Conservation (phyloP, 1,140 invertebrate genomes). For the Ceratosolen solmsi region DNA sequence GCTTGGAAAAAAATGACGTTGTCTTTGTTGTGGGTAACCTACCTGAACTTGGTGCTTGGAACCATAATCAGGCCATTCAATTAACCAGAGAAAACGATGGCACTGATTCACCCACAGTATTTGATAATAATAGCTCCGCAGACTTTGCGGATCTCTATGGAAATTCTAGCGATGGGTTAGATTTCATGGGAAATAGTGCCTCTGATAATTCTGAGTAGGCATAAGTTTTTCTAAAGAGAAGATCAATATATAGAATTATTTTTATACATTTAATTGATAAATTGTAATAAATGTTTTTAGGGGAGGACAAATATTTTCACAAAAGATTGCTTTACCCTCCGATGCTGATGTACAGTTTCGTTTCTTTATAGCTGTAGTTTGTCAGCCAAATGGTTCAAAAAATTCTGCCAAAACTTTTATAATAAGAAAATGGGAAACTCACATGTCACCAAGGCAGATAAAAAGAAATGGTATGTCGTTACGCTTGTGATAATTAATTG, state of each 20-base stretch:
- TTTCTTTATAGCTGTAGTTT: conserved; percentile 80
- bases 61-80: conserved; percentile 70
- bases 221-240: neutral
- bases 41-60: conserved; percentile 71
- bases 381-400: conserved; percentile 71
- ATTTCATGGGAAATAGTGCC: conserved; percentile 57
- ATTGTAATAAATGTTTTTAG: conserved; percentile 54
- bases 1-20: conserved; percentile 68
- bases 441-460: conserved; percentile 80
- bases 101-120: conserved; percentile 59
- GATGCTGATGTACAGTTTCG: conserved; percentile 82
- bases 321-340: conserved; percentile 76
- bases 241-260: neutral
- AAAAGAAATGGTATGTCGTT: conserved; percentile 69
- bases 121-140: conserved; percentile 62
- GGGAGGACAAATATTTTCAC: conserved; percentile 64
- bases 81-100: conserved; percentile 63
- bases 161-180: conserved; percentile 55
- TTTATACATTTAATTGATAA: neutral
- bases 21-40: conserved; percentile 71
- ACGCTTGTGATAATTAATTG: neutral
- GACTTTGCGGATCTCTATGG: conserved; percentile 60
- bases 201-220: conserved; percentile 62
- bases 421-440: conserved; percentile 89
- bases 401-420: conserved; percentile 76